A percentile compares a stretch with the other conserved stretches of the same genome.
These are phyloP conservation scores for Phrynocephalus versicolor DNA, from an alignment of 2,113 vertebrate genomes.

Conservation along the genomic window DNA sequence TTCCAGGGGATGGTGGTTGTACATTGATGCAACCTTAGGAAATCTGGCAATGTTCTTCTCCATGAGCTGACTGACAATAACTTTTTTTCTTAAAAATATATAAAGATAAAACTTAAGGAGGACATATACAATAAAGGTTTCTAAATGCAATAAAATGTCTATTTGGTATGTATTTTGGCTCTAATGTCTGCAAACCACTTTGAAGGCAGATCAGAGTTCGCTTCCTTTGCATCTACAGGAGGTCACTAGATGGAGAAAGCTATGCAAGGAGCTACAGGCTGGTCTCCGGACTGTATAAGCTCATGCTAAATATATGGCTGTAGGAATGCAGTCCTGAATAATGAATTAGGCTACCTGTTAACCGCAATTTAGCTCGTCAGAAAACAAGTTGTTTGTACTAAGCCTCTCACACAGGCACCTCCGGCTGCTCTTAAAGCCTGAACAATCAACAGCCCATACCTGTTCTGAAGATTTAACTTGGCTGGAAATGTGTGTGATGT, in stretches of 20 bases:
- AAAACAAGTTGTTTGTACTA: not conserved
- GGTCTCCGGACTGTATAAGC: not conserved
- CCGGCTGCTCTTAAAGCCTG: not conserved
- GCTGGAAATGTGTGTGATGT: not conserved
- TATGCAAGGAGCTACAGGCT: not conserved
- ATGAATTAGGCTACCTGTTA: not conserved
- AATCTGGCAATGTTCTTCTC: not conserved
- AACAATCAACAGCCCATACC: not conserved
- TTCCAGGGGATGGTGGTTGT: too few relatives aligned
- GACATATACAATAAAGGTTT: not conserved
- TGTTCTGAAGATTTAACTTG: slow-evolving; percentile 5
- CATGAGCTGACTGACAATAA: too few relatives aligned
- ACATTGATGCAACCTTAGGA: not conserved
- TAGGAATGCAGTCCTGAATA: not conserved
- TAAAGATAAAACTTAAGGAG: not conserved
- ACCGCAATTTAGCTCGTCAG: not conserved
- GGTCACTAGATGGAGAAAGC: not conserved
- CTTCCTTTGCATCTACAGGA: not conserved
- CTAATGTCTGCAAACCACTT: not conserved
- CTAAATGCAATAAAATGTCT: not conserved
- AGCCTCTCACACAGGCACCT: not conserved
- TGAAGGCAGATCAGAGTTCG: not conserved
- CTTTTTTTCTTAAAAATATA: too few relatives aligned
- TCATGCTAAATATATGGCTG: not conserved
- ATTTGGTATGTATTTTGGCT: not conserved